Conservation (phyloP, 2,888 invertebrate species). For the Limnephilus lunatus region DNA sequence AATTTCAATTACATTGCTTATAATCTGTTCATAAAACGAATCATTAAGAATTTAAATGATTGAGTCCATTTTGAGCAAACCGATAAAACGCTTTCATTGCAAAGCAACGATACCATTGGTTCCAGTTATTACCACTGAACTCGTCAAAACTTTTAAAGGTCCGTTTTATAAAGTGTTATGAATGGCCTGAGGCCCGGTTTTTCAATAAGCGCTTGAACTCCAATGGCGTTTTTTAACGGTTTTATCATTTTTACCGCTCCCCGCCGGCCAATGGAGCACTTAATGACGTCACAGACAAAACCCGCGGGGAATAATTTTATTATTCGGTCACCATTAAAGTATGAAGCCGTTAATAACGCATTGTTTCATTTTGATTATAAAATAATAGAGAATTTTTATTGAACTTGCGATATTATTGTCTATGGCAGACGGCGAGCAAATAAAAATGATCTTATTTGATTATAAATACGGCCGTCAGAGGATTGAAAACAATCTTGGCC, state of each 20-base stretch:
- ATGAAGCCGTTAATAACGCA: not conserved
- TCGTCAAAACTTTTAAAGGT: not conserved
- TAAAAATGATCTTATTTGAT: not conserved
- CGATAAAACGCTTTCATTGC: not conserved
- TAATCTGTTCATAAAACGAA: too few species aligned
- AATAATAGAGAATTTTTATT: not conserved
- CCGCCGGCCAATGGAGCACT: constrained; percentile 24
- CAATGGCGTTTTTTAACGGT: constrained; percentile 21
- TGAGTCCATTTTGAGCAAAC: too few species aligned
- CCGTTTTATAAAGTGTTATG: constrained; percentile 8
- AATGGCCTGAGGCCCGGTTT: not conserved
- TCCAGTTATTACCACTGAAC: not conserved
- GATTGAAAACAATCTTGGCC: not conserved
- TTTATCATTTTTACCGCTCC: constrained; percentile 35
- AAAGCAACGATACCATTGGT: not conserved
- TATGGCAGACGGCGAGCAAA: not conserved
- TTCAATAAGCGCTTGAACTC: constrained; percentile 31
- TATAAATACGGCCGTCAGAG: not conserved
- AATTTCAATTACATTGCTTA: too few species aligned
- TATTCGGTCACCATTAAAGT: constrained; percentile 32
- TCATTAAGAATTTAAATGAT: too few species aligned
- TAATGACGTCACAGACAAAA: constrained; percentile 31
- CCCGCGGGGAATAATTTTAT: constrained; percentile 8
- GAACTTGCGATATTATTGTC: not conserved
- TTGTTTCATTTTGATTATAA: constrained; percentile 2